Percentiles rank a stretch among this genome's conserved stretches.
Evolutionary conservation across 1,140 invertebrate species (phyloP).

Genomic region (Calliopsis andreniformis): DNA sequence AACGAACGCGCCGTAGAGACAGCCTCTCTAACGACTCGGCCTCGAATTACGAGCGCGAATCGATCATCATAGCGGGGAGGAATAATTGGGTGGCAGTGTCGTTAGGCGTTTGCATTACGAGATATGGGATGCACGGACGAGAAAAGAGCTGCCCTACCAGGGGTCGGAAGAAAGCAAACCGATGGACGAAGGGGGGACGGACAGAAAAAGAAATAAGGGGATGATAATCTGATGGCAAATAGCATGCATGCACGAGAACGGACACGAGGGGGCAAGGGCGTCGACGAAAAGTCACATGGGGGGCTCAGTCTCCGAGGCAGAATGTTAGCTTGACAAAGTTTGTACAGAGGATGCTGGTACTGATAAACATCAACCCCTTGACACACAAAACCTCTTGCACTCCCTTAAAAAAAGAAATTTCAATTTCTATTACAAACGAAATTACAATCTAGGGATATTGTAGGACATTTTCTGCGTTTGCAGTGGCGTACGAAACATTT

Average conservation of each 20-base stretch:
- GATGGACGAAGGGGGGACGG: constrained; percentile 39
- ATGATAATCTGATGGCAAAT: constrained; percentile 66
- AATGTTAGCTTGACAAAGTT: too few species aligned
- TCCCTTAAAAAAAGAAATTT: too few species aligned
- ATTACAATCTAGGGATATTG: too few species aligned
- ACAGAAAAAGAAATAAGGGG: constrained; percentile 54
- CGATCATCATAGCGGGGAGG: constrained; percentile 41
- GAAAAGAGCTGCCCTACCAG: constrained; percentile 11
- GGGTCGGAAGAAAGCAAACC: constrained; percentile 21
- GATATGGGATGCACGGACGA: constrained; percentile 33
- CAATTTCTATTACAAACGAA: too few species aligned
- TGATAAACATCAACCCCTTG: too few species aligned
- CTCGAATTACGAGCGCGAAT: constrained; percentile 26
- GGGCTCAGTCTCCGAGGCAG: neutral
- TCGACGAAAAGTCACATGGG: constrained; percentile 12
- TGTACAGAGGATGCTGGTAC: too few species aligned
- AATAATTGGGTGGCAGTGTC: constrained; percentile 45
- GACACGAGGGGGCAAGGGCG: constrained; percentile 11
- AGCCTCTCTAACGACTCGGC: constrained; percentile 47
- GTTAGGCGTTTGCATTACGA: constrained; percentile 35
- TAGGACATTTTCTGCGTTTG: too few species aligned
- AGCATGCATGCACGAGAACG: constrained; percentile 44
- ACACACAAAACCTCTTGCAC: too few species aligned
- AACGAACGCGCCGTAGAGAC: constrained; percentile 27
- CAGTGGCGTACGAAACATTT: too few species aligned